Evolutionary conservation across 1,140 invertebrate species (phyloP).

Genomic region (Danaus melanippus): DNA sequence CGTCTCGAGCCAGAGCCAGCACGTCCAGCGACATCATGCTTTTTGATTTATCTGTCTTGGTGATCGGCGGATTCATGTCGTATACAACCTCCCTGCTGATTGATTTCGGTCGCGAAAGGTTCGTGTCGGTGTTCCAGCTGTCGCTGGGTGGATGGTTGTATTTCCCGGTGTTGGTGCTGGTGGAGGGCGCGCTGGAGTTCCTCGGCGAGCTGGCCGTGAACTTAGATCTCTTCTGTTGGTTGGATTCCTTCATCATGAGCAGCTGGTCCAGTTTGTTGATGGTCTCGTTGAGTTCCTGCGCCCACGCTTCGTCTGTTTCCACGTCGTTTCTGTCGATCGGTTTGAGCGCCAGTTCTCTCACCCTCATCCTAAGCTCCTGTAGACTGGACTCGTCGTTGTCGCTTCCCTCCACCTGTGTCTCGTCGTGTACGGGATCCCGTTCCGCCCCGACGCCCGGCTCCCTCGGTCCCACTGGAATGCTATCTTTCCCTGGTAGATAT

Average conservation of each 20-base stretch:
- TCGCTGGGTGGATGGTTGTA: slow-evolving; percentile 42
- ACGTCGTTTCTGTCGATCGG: slow-evolving; percentile 76
- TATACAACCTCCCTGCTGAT: slow-evolving; percentile 51
- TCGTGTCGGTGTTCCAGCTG: slow-evolving; percentile 35
- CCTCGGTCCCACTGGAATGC: slow-evolving; percentile 76
- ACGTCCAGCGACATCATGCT: slow-evolving; percentile 67
- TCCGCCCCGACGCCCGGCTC: slow-evolving; percentile 94
- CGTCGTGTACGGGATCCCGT: slow-evolving; percentile 72
- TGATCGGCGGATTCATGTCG: slow-evolving; percentile 39
- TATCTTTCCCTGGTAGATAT: slow-evolving; percentile 58
- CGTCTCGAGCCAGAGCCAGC: slow-evolving; percentile 51
- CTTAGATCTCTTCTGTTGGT: slow-evolving; percentile 62
- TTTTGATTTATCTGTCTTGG: slow-evolving; percentile 53
- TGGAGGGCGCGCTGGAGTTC: slow-evolving; percentile 53
- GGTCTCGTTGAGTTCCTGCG: slow-evolving; percentile 75
- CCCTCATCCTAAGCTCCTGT: slow-evolving; percentile 72
- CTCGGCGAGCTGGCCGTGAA: slow-evolving; percentile 50
- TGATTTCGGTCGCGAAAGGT: slow-evolving; percentile 46
- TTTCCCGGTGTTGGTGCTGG: slow-evolving; percentile 38
- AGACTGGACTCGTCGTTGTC: slow-evolving; percentile 62
- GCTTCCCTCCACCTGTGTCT: slow-evolving; percentile 45
- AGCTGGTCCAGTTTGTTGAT: slow-evolving; percentile 78
- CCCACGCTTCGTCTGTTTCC: slow-evolving; percentile 75
- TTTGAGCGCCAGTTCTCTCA: slow-evolving; percentile 74
- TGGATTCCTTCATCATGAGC: slow-evolving; percentile 75